These are phyloP conservation scores for Pseudomyrmex cubaensis DNA, from an alignment of 1,140 invertebrate genomes.

Conservation along the genomic window DNA sequence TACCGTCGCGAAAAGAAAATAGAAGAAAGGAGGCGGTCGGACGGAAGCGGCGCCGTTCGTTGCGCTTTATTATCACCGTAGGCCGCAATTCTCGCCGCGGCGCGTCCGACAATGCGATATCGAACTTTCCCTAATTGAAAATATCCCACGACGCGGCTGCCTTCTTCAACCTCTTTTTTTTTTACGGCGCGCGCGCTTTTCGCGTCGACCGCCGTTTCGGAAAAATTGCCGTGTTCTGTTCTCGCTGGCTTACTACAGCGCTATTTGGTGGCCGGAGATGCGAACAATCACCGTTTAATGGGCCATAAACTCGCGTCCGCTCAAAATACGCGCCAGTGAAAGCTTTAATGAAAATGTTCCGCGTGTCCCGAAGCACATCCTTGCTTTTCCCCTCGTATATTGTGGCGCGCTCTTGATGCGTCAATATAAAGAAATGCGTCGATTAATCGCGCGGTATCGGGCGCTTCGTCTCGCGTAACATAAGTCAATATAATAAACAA, in stretches of 20 bases:
- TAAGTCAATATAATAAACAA: no score
- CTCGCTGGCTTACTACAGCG: neutral
- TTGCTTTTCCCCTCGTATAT: neutral
- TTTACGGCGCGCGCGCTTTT: constrained; percentile 22
- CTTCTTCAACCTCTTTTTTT: constrained; percentile 56
- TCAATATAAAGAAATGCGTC: no score
- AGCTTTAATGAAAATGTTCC: constrained; percentile 28
- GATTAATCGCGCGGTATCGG: no score
- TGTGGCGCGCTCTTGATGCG: no score
- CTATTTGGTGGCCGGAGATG: neutral
- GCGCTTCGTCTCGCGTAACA: no score
- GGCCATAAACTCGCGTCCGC: neutral
- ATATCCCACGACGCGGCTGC: constrained; percentile 45
- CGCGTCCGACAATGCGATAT: constrained; percentile 33
- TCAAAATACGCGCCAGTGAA: constrained; percentile 13
- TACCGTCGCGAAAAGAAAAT: constrained; percentile 36
- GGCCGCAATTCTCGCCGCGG: neutral
- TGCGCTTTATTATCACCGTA: constrained; percentile 35
- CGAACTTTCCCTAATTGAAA: constrained; percentile 72
- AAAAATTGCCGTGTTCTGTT: constrained; percentile 2
- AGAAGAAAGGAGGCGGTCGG: neutral
- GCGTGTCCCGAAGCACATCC: neutral
- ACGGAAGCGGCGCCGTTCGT: constrained; percentile 16
- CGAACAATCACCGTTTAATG: neutral
- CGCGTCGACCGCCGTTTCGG: neutral